phyloP scores from a whole-genome alignment of 2,797 vertebrate species.

The Pachyuromys duprasi region DNA sequence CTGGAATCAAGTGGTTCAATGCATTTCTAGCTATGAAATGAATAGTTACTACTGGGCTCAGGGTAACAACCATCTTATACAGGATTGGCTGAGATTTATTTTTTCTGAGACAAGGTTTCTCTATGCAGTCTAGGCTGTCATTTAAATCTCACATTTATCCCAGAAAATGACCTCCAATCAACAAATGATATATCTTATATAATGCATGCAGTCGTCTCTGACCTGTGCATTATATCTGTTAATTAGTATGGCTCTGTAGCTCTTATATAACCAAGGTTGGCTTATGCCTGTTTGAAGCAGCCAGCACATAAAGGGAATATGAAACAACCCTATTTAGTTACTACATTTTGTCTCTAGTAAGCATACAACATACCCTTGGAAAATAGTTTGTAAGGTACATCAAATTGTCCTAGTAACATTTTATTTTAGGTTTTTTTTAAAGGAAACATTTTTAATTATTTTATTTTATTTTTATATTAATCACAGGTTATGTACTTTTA shows the following conservation, averaged over 20 bases:
- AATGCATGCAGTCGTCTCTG: background rate
- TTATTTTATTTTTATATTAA: no score
- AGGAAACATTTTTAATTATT: no score
- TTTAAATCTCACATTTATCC: background rate
- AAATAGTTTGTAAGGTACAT: background rate
- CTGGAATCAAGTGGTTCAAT: background rate
- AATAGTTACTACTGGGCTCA: background rate
- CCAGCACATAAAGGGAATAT: background rate
- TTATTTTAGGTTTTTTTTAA: background rate
- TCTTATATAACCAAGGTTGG: constrained; percentile 7
- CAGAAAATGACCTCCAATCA: constrained; percentile 26
- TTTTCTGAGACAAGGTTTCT: background rate
- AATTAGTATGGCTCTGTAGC: background rate
- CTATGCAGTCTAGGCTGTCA: background rate
- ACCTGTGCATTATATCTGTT: background rate
- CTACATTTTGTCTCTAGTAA: background rate
- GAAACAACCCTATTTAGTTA: background rate
- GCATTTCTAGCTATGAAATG: background rate
- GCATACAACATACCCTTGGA: background rate
- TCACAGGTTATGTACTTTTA: no score
- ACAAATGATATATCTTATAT: background rate
- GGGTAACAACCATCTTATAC: background rate
- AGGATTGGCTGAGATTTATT: background rate
- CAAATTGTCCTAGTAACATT: background rate
- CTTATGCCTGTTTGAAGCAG: constrained; percentile 42